Base-by-base conservation (phyloP, 2,888 invertebrate species). In the Penaeus monodon region DNA sequence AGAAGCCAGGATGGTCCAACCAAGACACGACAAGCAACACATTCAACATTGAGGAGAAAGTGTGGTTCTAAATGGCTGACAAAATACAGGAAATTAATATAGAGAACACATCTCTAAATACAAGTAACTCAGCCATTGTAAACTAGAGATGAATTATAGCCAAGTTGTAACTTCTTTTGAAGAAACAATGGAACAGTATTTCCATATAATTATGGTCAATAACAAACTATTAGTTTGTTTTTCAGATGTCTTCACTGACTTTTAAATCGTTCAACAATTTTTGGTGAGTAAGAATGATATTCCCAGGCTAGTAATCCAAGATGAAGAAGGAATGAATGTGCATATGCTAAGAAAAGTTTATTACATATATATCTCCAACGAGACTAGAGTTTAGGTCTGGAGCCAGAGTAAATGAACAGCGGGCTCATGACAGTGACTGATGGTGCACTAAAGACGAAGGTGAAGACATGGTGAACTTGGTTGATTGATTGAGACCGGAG, bases 21-120 rank as follows among this genome's bases (percentile, higher is more conserved):
- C 86, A 86, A 74, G 57, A 82, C 86, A 86, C 65, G 49, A 83
- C 86, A 86, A 86, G 86, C 86, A 86, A 82, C 78, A 86, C 83
- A 86, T 78, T 64, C 49, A 49, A 86, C 79, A 83, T 85, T 66
- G 81, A 38, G 65, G 66, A 65, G 63, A 65, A 70, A 73, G 44
- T 65, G 82, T 82, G 65, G 57, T 57, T 63, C 44, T 33, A 73
- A 70, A 29, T 73, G 73, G 49, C 38, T 63, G 49, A 68, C 68
- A n/a, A 70, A 57, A 82, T 82, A 63, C 82, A 73, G 73, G 82
- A 63, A 82, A 29, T 73, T 57, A 82, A 38, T 22, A 63, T 44
- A 65, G 57, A 57, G 57, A 57, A 57, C 57, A 57, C 57, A 57
- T 57, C 57, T 57, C 57, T 57, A 57, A 57, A 57, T 57, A 57